Percentiles rank a stretch among this genome's conserved stretches.
Evolutionary conservation across 2,797 vertebrate species (phyloP).

Genomic region (Luscinia megarhynchos): DNA sequence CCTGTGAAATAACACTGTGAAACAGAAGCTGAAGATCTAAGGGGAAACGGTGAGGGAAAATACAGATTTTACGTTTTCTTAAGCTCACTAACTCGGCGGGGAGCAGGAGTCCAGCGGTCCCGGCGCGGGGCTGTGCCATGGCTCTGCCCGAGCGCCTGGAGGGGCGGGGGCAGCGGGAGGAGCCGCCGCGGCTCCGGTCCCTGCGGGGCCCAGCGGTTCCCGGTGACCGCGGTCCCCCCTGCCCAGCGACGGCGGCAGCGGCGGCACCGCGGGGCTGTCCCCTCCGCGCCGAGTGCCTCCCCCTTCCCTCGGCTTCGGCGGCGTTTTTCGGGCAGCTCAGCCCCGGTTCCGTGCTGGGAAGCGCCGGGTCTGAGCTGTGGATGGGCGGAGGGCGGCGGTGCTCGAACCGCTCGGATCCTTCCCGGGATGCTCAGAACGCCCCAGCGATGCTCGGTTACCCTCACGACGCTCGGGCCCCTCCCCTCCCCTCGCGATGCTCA

Average conservation of each 20-base stretch:
- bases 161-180: neutral
- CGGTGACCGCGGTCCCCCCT: neutral
- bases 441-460: too few relatives aligned
- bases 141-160: neutral
- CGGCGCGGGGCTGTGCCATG: neutral
- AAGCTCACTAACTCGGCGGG: neutral
- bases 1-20: neutral
- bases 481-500: too few relatives aligned
- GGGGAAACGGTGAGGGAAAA: neutral
- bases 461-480: too few relatives aligned
- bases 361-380: neutral
- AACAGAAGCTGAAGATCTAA: neutral
- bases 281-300: neutral
- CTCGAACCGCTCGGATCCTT: too few relatives aligned
- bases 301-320: neutral
- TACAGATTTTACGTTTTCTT: neutral
- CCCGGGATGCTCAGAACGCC: too few relatives aligned
- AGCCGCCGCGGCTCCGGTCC: neutral
- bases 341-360: neutral
- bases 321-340: neutral
- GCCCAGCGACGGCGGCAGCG: neutral
- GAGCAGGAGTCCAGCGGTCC: too few relatives aligned
- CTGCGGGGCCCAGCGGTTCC: neutral
- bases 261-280: neutral
- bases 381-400: too few relatives aligned